phyloP scores from a whole-genome alignment of 1,140 invertebrate genomes.

The Penaeus chinensis region DNA sequence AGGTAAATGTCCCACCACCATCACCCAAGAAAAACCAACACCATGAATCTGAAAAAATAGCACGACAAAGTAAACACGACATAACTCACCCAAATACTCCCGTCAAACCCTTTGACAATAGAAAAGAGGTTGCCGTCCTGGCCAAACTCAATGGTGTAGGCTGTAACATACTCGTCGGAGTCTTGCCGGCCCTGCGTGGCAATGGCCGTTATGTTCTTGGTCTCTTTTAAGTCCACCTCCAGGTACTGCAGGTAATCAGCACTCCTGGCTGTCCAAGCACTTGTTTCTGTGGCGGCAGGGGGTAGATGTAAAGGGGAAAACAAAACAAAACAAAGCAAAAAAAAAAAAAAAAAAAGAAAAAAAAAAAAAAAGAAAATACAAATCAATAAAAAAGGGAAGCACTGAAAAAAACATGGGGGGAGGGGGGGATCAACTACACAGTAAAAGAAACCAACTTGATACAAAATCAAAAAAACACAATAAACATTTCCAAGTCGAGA shows the following conservation, averaged over 20 bases:
- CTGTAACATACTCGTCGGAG: conserved; percentile 89
- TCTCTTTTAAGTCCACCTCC: conserved; percentile 86
- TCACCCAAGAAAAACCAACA: not conserved
- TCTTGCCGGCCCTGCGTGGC: conserved; percentile 89
- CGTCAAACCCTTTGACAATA: conserved; percentile 86
- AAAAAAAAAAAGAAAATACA: not conserved
- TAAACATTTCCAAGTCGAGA: no score
- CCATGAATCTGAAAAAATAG: no score
- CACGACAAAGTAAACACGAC: not conserved
- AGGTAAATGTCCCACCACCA: no score
- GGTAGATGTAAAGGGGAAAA: not conserved
- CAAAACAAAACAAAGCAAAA: not conserved
- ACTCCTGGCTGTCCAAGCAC: conserved; percentile 92
- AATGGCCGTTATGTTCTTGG: conserved; percentile 89
- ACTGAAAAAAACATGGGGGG: no score
- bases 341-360: not conserved
- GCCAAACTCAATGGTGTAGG: conserved; percentile 92
- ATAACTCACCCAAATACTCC: conserved; percentile 71
- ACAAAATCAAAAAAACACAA: no score
- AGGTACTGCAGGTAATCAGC: conserved; percentile 93
- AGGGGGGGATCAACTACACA: no score
- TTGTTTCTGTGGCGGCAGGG: conserved; percentile 75
- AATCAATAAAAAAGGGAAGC: no score
- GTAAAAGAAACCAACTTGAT: no score
- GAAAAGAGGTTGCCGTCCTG: conserved; percentile 89